Evolutionary conservation across 2,113 vertebrate genomes (phyloP).

Genomic region (Todiramphus chloris): DNA sequence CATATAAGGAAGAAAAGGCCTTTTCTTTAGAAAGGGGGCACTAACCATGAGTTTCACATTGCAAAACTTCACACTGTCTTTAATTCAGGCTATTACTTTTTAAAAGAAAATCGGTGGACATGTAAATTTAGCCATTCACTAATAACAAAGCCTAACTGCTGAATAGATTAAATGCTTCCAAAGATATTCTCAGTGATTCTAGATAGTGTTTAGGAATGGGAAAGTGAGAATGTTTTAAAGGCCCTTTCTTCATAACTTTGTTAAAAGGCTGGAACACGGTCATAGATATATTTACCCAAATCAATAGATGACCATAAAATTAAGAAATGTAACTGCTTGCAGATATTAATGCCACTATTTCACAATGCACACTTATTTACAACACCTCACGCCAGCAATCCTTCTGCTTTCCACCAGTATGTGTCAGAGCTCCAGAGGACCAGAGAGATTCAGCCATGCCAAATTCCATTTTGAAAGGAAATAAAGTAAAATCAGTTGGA

Average conservation of each 20-base stretch:
- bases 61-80: not conserved
- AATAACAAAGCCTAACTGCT: slow-evolving; percentile 8
- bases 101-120: not conserved
- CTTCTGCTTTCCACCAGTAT: not conserved
- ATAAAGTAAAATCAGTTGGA: not conserved
- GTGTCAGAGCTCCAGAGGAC: not conserved
- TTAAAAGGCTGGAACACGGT: not conserved
- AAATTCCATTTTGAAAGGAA: slow-evolving; percentile 12
- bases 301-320: not conserved
- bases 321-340: not conserved
- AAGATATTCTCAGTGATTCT: not conserved
- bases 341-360: not conserved
- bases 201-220: not conserved
- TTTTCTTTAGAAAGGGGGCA: not conserved
- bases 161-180: not conserved
- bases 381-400: not conserved
- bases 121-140: not conserved
- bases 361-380: not conserved
- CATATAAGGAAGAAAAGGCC: not conserved
- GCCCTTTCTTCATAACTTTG: not conserved
- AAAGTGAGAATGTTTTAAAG: not conserved
- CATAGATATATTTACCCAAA: not conserved
- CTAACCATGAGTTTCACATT: not conserved
- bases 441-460: not conserved
- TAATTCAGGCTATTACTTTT: not conserved